Percentiles rank a stretch among this genome's conserved stretches.
Evolutionary conservation across 2,113 vertebrate species (phyloP).

Genomic region (Sturnira hondurensis): DNA sequence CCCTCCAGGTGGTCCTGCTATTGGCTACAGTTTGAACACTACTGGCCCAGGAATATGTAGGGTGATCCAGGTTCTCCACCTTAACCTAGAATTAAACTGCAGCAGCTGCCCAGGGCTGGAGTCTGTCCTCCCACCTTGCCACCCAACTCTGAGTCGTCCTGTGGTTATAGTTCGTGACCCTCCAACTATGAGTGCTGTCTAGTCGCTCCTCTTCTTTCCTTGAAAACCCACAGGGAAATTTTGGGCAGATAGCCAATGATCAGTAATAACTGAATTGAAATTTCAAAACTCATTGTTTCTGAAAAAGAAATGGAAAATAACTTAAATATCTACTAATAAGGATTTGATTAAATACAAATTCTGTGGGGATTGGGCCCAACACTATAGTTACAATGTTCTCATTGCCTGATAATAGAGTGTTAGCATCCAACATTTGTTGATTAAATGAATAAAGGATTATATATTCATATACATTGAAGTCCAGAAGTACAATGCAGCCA

Average conservation of each 20-base stretch:
- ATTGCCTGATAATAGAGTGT: background rate
- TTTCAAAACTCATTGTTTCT: background rate
- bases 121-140: background rate
- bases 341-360: constrained; percentile 20
- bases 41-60: background rate
- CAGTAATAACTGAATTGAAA: background rate
- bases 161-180: background rate
- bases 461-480: background rate
- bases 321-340: background rate
- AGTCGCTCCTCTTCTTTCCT: background rate
- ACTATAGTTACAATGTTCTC: background rate
- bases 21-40: background rate
- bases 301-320: background rate
- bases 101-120: background rate
- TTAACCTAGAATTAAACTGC: background rate
- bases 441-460: background rate
- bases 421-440: background rate
- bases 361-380: background rate
- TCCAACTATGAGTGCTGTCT: background rate
- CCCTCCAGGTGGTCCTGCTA: background rate
- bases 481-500: background rate
- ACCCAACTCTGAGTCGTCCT: background rate
- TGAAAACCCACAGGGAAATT: background rate
- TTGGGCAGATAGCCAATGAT: background rate
- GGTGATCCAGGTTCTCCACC: background rate